A percentile compares a stretch with the other conserved stretches of the same genome.
phyloP scores from a whole-genome alignment of 53 echinoderm and acorn worm species.

The Henricia sp. region DNA sequence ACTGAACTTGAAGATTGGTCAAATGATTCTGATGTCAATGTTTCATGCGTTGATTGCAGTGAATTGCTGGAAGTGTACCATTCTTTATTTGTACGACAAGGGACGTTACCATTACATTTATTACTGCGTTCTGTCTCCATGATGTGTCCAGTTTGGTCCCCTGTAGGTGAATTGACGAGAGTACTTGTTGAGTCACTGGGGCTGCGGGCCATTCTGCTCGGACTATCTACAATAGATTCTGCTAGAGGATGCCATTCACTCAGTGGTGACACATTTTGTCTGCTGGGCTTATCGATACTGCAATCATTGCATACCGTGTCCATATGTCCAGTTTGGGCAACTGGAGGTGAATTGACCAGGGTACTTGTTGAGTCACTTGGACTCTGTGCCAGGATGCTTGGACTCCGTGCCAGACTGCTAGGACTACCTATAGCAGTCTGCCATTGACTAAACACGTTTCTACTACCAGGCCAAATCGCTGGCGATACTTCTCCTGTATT shows the following conservation, averaged over 20 bases:
- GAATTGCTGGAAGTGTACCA: no score
- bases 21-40: not conserved
- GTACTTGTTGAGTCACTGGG: conserved; percentile 36
- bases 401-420: not conserved
- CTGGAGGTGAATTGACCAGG: conserved; percentile 3
- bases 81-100: no score
- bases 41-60: no score
- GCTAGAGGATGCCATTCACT: not conserved
- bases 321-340: no score
- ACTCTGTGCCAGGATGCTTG: not conserved
- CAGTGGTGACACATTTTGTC: no score
- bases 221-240: not conserved
- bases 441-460: not conserved
- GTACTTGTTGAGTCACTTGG: conserved; percentile 37
- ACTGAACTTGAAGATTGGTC: no score
- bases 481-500: conserved; percentile 2
- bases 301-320: no score
- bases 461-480: not conserved
- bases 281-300: no score
- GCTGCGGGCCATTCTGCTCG: conserved; percentile 1
- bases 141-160: no score
- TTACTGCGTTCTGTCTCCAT: no score
- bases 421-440: not conserved
- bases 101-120: no score
- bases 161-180: conserved; percentile 4